Evolutionary conservation across 2,888 invertebrate species (phyloP).

Genomic region (Meandrusa payeni): DNA sequence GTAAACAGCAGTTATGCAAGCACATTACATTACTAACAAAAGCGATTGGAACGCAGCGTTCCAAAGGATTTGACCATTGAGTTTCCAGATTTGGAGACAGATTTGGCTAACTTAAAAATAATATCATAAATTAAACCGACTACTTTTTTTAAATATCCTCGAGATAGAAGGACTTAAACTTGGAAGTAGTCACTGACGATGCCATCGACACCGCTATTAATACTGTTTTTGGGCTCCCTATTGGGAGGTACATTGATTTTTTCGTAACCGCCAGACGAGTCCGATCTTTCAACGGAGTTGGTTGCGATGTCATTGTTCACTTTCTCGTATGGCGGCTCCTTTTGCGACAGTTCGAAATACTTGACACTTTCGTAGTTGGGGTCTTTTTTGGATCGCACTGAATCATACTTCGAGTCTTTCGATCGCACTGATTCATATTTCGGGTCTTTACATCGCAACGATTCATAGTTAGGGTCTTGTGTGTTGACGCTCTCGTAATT

Average conservation of each 20-base stretch:
- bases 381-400: slow-evolving; percentile 80
- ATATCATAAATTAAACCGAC: slow-evolving; percentile 18
- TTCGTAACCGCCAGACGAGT: slow-evolving; percentile 68
- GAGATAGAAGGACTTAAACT: slow-evolving; percentile 45
- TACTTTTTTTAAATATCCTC: slow-evolving; percentile 13
- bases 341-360: slow-evolving; percentile 81
- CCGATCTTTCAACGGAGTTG: slow-evolving; percentile 54
- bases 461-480: slow-evolving; percentile 85
- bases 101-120: slow-evolving; percentile 26
- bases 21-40: too few relatives aligned
- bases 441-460: slow-evolving; percentile 82
- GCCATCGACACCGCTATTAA: slow-evolving; percentile 62
- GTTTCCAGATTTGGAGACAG: too few relatives aligned
- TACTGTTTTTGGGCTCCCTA: slow-evolving; percentile 62
- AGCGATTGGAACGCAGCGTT: too few relatives aligned
- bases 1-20: too few relatives aligned
- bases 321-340: slow-evolving; percentile 86
- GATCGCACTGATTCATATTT: slow-evolving; percentile 87
- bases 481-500: slow-evolving; percentile 86
- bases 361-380: slow-evolving; percentile 92
- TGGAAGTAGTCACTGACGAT: slow-evolving; percentile 74
- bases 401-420: slow-evolving; percentile 78
- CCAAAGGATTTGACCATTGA: too few relatives aligned
- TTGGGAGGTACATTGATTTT: slow-evolving; percentile 59
- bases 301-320: slow-evolving; percentile 61